These are phyloP conservation scores for Phylloscopus trochilus DNA, from an alignment of 2,113 vertebrate species.

Conservation along the genomic window DNA sequence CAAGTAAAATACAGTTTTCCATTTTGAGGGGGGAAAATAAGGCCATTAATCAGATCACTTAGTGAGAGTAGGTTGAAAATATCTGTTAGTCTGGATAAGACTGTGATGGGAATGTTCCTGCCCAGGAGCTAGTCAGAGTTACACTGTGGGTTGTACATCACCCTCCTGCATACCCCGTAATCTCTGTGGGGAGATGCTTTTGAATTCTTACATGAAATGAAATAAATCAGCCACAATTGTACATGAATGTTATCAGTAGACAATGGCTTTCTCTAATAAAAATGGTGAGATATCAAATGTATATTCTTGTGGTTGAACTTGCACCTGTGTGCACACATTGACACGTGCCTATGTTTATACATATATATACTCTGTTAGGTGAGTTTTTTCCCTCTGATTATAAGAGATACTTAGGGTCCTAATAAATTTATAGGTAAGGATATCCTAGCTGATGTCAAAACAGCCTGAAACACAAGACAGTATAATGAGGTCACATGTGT, in stretches of 20 bases:
- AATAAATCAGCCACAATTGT: neutral
- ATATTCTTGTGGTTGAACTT: neutral
- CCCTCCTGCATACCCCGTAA: neutral
- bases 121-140: neutral
- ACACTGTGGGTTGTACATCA: neutral
- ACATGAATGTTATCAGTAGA: neutral
- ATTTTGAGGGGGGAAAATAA: neutral
- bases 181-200: neutral
- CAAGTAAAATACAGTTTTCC: neutral
- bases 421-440: neutral
- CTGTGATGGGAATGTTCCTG: neutral
- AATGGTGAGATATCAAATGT: neutral
- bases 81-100: neutral
- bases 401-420: neutral
- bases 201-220: neutral
- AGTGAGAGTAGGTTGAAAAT: neutral
- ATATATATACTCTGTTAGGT: neutral
- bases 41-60: neutral
- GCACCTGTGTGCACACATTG: fast-evolving
- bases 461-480: neutral
- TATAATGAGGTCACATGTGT: neutral
- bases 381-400: neutral
- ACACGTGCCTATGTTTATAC: fast-evolving
- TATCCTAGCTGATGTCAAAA: neutral
- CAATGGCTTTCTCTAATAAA: neutral